These are phyloP conservation scores for Drosophila tripunctata DNA, from an alignment of 2,888 invertebrate species.

Conservation along the genomic window DNA sequence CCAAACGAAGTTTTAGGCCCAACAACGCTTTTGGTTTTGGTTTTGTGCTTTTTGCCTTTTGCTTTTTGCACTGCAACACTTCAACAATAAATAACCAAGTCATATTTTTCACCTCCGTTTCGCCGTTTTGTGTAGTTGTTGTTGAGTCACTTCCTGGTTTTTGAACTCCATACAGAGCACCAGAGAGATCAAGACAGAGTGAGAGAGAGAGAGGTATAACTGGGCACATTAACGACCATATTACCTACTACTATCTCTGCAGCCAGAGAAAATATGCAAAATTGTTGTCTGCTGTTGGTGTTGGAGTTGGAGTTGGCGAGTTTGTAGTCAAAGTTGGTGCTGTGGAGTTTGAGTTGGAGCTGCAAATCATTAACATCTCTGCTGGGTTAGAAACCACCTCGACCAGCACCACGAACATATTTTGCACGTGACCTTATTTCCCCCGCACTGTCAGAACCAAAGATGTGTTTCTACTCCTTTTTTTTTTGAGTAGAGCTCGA, in stretches of 20 bases:
- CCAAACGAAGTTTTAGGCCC: conserved; percentile 76
- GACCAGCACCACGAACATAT: conserved; percentile 71
- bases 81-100: conserved; percentile 79
- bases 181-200: conserved; percentile 47
- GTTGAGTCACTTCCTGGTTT: conserved; percentile 80
- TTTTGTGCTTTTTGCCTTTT: conserved; percentile 22
- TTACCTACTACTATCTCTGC: conserved; percentile 76
- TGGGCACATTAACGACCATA: conserved; percentile 78
- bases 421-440: conserved; percentile 80
- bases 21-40: conserved; percentile 31
- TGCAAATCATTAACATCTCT: conserved; percentile 79
- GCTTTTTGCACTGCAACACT: conserved; percentile 78
- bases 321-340: neutral
- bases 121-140: conserved; percentile 60
- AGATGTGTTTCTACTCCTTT: no score
- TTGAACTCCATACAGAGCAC: conserved; percentile 56
- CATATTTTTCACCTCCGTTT: conserved; percentile 77
- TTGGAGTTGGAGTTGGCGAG: conserved; percentile 41
- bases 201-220: conserved; percentile 34
- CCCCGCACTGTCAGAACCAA: conserved; percentile 61
- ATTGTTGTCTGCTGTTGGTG: conserved; percentile 53
- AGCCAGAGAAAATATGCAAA: conserved; percentile 72
- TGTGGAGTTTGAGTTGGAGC: conserved; percentile 41
- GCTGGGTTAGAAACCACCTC: conserved; percentile 48
- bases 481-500: conserved; percentile 8